Evolutionary conservation across 2,113 vertebrate genomes (phyloP).

Genomic region (Scomber colias): DNA sequence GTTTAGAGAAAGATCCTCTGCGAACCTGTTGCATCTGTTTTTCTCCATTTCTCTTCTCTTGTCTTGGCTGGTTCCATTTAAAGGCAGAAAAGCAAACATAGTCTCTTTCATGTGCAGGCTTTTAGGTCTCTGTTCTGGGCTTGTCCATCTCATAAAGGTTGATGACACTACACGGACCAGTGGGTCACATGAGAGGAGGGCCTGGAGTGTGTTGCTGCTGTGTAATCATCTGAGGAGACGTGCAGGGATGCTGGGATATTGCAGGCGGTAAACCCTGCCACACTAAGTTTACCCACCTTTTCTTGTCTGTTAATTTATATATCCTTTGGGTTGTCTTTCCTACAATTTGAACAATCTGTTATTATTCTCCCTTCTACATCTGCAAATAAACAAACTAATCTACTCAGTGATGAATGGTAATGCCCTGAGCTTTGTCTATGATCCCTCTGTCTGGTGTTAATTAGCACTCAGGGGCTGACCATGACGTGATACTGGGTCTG

Average conservation of each 20-base stretch:
- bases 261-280: constrained; percentile 30
- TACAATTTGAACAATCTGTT: constrained; percentile 69
- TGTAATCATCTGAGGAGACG: constrained; percentile 54
- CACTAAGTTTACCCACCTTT: constrained; percentile 54
- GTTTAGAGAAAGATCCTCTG: constrained; percentile 79
- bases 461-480: constrained; percentile 79
- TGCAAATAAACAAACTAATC: constrained; percentile 79
- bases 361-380: constrained; percentile 71
- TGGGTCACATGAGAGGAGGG: constrained; percentile 69
- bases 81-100: constrained; percentile 80
- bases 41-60: constrained; percentile 36
- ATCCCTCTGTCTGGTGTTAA: constrained; percentile 82
- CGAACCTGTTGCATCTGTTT: constrained; percentile 65
- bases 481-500: constrained; percentile 79
- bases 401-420: constrained; percentile 75
- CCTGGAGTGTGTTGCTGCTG: constrained; percentile 16
- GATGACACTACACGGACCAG: constrained; percentile 71
- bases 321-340: constrained; percentile 59
- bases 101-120: constrained; percentile 81
- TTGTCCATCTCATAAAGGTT: constrained; percentile 79
- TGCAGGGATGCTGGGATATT: constrained; percentile 13
- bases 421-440: constrained; percentile 73
- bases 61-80: constrained; percentile 72
- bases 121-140: constrained; percentile 69
- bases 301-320: constrained; percentile 59